Conservation (phyloP, 23 tunicate genomes). For the Diplosoma virens region DNA sequence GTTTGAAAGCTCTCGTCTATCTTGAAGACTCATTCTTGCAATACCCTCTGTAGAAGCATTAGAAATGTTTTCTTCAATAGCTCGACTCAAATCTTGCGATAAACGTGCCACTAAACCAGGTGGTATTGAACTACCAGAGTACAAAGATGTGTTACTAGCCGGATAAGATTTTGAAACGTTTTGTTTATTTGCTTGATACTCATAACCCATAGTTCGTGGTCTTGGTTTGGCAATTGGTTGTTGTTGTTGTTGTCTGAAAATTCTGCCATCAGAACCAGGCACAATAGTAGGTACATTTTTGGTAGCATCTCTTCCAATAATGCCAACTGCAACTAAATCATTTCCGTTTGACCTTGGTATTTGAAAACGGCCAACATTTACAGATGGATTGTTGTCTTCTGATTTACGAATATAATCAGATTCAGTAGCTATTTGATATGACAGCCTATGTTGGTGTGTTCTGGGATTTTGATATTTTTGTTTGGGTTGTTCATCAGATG, state of each 20-base stretch:
- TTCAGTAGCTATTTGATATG: conserved; percentile 86
- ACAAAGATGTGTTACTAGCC: neutral
- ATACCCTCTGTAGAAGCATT: neutral
- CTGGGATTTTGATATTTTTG: conserved; percentile 6
- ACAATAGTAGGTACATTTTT: neutral
- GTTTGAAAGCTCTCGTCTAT: neutral
- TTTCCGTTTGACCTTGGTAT: conserved; percentile 47
- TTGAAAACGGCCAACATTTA: conserved; percentile 58
- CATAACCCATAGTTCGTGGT: neutral
- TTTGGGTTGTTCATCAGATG: conserved; percentile 68
- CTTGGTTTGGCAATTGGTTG: neutral
- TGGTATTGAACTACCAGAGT: conserved; percentile 5
- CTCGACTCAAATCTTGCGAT: conserved; percentile 22
- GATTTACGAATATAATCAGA: conserved; percentile 1
- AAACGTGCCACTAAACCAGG: conserved; percentile 1
- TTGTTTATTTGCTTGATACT: neutral
- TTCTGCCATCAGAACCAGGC: neutral
- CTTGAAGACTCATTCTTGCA: neutral
- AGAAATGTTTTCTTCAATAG: conserved; percentile 1
- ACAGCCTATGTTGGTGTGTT: conserved; percentile 42
- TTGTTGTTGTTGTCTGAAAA: neutral
- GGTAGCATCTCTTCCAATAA: conserved; percentile 31
- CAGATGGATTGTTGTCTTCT: neutral
- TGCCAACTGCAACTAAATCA: conserved; percentile 59
- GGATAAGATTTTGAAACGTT: neutral